These are phyloP conservation scores for Dolichoris vasculosae DNA, from an alignment of 1,140 invertebrate species.

Conservation along the genomic window DNA sequence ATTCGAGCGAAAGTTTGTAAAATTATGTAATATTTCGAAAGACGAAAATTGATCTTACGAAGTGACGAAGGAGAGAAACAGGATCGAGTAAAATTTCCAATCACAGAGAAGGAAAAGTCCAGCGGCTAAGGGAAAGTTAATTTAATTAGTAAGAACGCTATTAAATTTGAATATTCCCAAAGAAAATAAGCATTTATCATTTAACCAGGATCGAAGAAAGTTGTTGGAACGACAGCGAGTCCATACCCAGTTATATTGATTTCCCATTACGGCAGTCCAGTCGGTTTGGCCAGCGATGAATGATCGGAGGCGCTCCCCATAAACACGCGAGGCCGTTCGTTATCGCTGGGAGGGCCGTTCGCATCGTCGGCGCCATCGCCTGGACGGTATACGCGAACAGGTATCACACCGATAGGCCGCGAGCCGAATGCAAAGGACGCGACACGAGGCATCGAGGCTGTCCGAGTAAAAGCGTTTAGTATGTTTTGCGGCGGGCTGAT, in stretches of 20 bases:
- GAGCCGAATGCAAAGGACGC: slow-evolving; percentile 50
- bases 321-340: not conserved
- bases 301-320: not conserved
- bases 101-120: too few relatives aligned
- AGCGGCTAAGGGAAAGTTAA: too few relatives aligned
- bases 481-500: slow-evolving; percentile 54
- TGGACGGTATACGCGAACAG: slow-evolving; percentile 12
- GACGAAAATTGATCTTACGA: not conserved
- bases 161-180: not conserved
- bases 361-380: slow-evolving; percentile 5
- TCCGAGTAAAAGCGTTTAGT: slow-evolving; percentile 55
- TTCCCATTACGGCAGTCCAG: slow-evolving; percentile 1
- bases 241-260: not conserved
- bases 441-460: slow-evolving; percentile 27
- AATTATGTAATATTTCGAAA: not conserved
- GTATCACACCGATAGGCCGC: slow-evolving; percentile 44
- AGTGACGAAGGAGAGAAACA: not conserved
- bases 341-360: not conserved
- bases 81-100: too few relatives aligned
- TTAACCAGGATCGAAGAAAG: not conserved
- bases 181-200: not conserved
- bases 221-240: not conserved
- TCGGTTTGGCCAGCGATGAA: not conserved
- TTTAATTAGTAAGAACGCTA: not conserved
- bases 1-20: not conserved